Base-by-base conservation (phyloP, 2,797 vertebrate species). In the Pseudomugil tenellus region DNA sequence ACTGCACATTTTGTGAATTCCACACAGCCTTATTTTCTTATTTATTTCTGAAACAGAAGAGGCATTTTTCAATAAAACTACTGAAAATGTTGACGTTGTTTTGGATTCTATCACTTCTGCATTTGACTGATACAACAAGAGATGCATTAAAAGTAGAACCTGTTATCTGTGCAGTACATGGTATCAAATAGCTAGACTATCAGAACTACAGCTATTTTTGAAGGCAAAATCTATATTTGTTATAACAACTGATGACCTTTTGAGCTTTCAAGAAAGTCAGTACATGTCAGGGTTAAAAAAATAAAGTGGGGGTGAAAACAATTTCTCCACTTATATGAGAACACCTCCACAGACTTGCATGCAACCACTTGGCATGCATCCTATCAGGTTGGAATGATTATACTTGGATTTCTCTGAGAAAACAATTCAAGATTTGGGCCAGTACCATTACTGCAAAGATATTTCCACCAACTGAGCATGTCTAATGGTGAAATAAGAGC, bases 31-130 rank as follows among this genome's bases (percentile, higher is more conserved):
- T 98, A 98, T 98, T 98, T 98, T 95, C 95, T 95, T 99, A 99
- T 99, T 99, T 99, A 99, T 99, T 99, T 99, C 97, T 98, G 95
- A 97, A 98, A 96, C 94, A 95, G 95, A 99, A 97, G 97, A 99
- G 97, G 97, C 97, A 98, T 99, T 99, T 99, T 99, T 99, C 97
- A 99, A 99, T 99, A 99, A 99, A 99, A 99, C 98, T 99, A 99
- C 98, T 99, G 98, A 99, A 99, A 99, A 99, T 95, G 87, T 93
- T 89, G 80, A 21, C 55, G 29, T 63, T 79, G 81, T 83, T 74
- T 80, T 72, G 57, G 57, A 31, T 70, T 53, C 63, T 31, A 3
- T 84, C 3, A 14, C 80, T 88, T 60, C 64, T 63, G 17, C 59
- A n/a, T 55, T 25, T 56, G 19, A 21, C 1, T 56, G 12, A 56